These are phyloP conservation scores for Tenthredo mesomela DNA, from an alignment of 2,888 invertebrate genomes.

Conservation along the genomic window DNA sequence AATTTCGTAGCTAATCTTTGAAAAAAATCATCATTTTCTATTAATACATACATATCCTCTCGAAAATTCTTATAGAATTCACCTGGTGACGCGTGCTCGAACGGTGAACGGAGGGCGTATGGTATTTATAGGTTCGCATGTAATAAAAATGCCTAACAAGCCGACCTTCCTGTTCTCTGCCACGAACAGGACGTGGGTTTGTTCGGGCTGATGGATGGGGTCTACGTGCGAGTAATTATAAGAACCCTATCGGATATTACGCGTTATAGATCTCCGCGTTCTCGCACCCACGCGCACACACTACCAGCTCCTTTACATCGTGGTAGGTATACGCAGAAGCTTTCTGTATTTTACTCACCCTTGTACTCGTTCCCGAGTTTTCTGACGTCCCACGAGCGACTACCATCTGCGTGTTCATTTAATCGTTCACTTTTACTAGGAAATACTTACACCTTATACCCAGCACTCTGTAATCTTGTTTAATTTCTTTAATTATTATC, in stretches of 20 bases:
- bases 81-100: conserved; percentile 19
- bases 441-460: neutral
- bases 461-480: neutral
- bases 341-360: neutral
- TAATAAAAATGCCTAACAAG: conserved; percentile 51
- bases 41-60: neutral
- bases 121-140: conserved; percentile 51
- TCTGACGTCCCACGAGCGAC: neutral
- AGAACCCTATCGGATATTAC: conserved; percentile 50
- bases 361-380: neutral
- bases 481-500: neutral
- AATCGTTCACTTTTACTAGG: neutral
- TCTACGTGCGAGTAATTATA: conserved; percentile 50
- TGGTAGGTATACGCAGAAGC: neutral
- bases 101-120: neutral
- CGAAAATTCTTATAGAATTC: neutral
- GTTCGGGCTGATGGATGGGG: conserved; percentile 46
- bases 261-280: conserved; percentile 43
- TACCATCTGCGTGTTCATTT: conserved; percentile 7
- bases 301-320: conserved; percentile 11
- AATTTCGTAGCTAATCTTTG: neutral
- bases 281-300: conserved; percentile 4
- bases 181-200: conserved; percentile 49
- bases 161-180: conserved; percentile 48
- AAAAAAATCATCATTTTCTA: neutral